Conservation (phyloP, 2,113 vertebrate species). For the Cheirogaleus medius region DNA sequence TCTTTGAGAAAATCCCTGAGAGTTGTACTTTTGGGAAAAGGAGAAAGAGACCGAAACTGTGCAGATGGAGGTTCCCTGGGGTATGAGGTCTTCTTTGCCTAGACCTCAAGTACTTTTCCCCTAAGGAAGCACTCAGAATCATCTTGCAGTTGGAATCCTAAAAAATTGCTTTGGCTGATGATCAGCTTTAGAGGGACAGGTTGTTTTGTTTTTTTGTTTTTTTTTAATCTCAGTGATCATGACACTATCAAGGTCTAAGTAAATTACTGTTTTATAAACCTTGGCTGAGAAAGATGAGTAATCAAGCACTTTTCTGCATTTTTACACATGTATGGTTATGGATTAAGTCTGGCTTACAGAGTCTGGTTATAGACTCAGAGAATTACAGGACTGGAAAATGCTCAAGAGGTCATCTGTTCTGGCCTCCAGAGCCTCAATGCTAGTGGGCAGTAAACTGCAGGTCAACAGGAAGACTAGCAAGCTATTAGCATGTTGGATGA, state of each 20-base stretch:
- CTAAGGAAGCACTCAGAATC: not conserved
- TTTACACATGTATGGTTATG: not conserved
- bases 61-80: not conserved
- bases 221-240: not conserved
- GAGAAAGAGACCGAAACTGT: slow-evolving; percentile 4
- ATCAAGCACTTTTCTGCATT: not conserved
- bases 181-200: not conserved
- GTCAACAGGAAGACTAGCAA: not conserved
- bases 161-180: not conserved
- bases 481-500: not conserved
- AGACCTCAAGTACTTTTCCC: not conserved
- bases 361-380: not conserved
- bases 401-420: not conserved
- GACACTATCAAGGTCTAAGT: not conserved
- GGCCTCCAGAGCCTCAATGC: not conserved
- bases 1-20: slow-evolving; percentile 29
- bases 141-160: not conserved
- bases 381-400: not conserved
- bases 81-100: not conserved
- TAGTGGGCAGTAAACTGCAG: not conserved
- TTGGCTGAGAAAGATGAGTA: not conserved
- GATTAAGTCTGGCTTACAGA: not conserved
- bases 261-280: not conserved
- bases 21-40: not conserved
- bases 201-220: not conserved